phyloP scores from a whole-genome alignment of 2,113 vertebrate species.

The Ammodytes dubius region DNA sequence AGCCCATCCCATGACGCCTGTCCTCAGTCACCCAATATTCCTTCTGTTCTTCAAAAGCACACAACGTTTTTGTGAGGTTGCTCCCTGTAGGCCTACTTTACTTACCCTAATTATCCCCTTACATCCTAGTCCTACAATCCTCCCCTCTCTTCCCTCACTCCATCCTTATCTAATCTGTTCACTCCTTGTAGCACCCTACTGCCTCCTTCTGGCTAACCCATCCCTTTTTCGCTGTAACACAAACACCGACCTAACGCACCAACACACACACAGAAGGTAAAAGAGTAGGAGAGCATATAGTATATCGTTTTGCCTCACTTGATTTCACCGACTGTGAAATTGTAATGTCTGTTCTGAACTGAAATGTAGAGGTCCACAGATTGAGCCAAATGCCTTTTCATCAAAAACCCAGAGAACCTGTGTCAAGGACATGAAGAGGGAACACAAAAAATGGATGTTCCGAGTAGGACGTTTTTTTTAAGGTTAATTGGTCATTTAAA shows the following conservation, averaged over 20 bases:
- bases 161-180: slow-evolving; percentile 57
- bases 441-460: neutral
- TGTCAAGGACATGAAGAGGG: neutral
- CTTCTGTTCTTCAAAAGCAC: slow-evolving; percentile 24
- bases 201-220: slow-evolving; percentile 8
- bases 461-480: neutral
- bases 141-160: slow-evolving; percentile 6
- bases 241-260: slow-evolving; percentile 4
- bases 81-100: slow-evolving; percentile 27
- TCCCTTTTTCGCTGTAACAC: slow-evolving; percentile 12
- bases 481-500: neutral
- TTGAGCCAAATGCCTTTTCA: neutral
- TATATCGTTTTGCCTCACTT: slow-evolving; percentile 9
- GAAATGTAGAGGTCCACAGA: slow-evolving; percentile 7
- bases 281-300: neutral
- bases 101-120: slow-evolving; percentile 61
- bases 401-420: neutral
- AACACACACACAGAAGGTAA: neutral
- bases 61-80: slow-evolving; percentile 45
- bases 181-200: slow-evolving; percentile 32
- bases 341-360: neutral
- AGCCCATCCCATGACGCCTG: slow-evolving; percentile 35
- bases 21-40: slow-evolving; percentile 23
- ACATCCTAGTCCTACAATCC: slow-evolving; percentile 24
- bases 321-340: neutral